Evolutionary conservation across 2,888 invertebrate genomes (phyloP), one percentile per base, ranked within the genome.

Genomic region (Hyles lineata): DNA sequence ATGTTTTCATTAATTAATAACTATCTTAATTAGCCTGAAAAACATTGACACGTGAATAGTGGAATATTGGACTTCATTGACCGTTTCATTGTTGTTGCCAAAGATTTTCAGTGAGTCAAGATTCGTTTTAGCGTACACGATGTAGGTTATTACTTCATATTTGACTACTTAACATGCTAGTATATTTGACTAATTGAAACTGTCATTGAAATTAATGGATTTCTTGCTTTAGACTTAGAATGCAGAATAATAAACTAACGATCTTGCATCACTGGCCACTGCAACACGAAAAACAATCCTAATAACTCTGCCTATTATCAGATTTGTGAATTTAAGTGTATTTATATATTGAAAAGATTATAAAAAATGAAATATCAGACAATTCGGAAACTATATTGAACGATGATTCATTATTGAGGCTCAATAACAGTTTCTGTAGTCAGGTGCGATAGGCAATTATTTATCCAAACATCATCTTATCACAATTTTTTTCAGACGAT

Each of bases 1-100:
- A 25, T 59, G 29, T 70, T 58, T 50, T 25, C 23, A 43, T n/a
- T 15, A 43, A 23, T 23, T 67, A 29, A 29, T 29, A 29, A 29
- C 29, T 29, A 43, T 43, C 67, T 67, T 67, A 67, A 43, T 50
- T 67, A 67, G 15, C 15, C 17, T 21, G 23, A 67, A 21, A 50
- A 17, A 67, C 21, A 67, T 11, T 50, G 25, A 17, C 25, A 60
- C 25, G 25, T 25, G 17, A 23, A 25, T 17, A 23, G 15, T 11
- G 8, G 15, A 15, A 23, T 15, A 60, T 60, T 60, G 23, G 60
- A 25, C 17, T 60, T 17, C 60, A 23, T 60, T 60, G 60, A 60
- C n/a, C 60, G 17, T 60, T 23, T 60, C 60, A 60, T 23, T 43
- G 21, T 63, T 11, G 11, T 63, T 63, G 21, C 2, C 43, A 63